Evolutionary conservation across 2,888 invertebrate species (phyloP), one percentile per base, ranked within the genome.

Genomic region (Eucriotettix oculatus): DNA sequence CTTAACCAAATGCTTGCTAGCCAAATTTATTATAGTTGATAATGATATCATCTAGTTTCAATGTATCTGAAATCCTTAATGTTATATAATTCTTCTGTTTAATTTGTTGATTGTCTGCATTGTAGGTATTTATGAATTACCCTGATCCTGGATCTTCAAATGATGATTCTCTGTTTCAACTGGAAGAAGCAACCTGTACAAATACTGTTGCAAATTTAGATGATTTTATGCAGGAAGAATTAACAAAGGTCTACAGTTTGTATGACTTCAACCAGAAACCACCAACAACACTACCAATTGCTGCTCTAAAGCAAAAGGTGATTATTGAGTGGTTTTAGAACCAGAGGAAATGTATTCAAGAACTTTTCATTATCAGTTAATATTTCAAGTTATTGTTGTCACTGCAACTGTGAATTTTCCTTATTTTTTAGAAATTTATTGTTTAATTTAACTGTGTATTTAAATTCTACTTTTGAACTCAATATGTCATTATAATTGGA

Each of bases 261-360:
- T 76, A 72, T 60, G 66, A 71, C 52, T 73, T 75, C 62, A 66
- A 69, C 52, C 66, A 67, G 9, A 64, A 68, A 2, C 66, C 69
- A 44, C 59, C 62, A 2, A 68, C 66, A 60, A 68, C 62, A 0
- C 57, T 74, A 17, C 66, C 69, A 2, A 70, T 76, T 52, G 66
- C 65, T 17, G 55, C 66, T 7, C 65, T 66, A 57, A 68, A 64
- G 60, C 66, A 69, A 29, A 58, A 64, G 61, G 66, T 66, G 58
- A 61, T 57, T 59, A n/a, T n/a, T 29, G 7, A 29, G 2, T 2
- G 29, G 29, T 29, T 29, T 29, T 7, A 29, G 29, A 29, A 29
- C 7, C 29, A 29, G 29, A 29, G 7, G 7, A 29, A 29, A 29
- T 29, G 29, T 29, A 29, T 29, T 29, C 29, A 29, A 29, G 2